phyloP scores from a whole-genome alignment of 2,797 vertebrate genomes.

The Tolypeutes matacus region DNA sequence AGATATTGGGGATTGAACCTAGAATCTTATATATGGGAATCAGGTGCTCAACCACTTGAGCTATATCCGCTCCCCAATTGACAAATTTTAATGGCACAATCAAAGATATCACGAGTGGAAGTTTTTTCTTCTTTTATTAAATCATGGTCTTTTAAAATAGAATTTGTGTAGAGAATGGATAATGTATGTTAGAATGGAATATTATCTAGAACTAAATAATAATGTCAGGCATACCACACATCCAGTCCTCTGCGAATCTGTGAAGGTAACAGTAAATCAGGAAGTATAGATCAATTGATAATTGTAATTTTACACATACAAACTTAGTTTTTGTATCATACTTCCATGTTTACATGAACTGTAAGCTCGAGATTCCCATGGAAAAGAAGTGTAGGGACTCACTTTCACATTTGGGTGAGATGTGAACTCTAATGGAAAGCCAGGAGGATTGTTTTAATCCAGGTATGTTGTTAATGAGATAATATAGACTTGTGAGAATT shows the following conservation, averaged over 20 bases:
- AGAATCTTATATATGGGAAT: no score
- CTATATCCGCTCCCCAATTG: no score
- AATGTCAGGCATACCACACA: background rate
- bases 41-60: no score
- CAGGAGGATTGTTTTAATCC: background rate
- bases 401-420: background rate
- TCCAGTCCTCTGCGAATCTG: background rate
- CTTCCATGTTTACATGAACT: background rate
- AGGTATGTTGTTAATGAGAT: background rate
- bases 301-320: background rate
- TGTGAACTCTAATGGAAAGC: background rate
- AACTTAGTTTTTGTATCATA: background rate
- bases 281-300: background rate
- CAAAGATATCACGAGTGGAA: background rate
- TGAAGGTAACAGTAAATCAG: background rate
- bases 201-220: background rate
- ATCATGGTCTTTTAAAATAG: background rate
- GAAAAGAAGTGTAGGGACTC: background rate
- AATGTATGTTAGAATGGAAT: background rate
- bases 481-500: background rate
- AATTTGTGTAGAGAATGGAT: background rate
- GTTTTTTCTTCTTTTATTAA: background rate
- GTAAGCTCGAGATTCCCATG: background rate
- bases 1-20: no score
- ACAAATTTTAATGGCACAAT: background rate